Evolutionary conservation across 2,113 vertebrate genomes (phyloP), one percentile per base, ranked within the genome.

Genomic region (Eretmochelys imbricata): DNA sequence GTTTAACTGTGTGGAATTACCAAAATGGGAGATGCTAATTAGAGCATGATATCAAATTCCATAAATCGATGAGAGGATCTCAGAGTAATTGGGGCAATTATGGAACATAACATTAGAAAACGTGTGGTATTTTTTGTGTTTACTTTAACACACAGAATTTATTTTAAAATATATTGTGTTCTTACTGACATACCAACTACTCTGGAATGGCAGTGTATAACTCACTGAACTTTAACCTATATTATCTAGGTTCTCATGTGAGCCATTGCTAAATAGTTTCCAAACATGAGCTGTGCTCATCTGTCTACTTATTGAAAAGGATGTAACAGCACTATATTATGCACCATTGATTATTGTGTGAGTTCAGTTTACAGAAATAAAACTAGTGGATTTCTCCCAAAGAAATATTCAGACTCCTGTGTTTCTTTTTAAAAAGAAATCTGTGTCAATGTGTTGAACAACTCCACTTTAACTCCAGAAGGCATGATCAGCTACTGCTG

Each of bases 361-460:
- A 90, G 51, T 46, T 81, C 16, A 76, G 29, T 46, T 94, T 90
- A 38, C 79, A 83, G 80, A 59, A 25, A 29, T 54, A 90, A 85
- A 91, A 27, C 8, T 82, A 91, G 4, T 90, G 49, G 76, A 92
- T 4, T 86, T 89, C 89, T 93, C 94, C 75, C 46, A 20, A 55
- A 93, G 82, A 80, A 94, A 94, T 89, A 84, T 51, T 12, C 57
- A 79, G 82, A 85, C 54, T 69, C 14, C 84, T 51, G 46, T 94
- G 91, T 91, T 96, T 89, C 38, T 89, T 49, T 88, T 79, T 62
- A 80, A 84, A 94, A 94, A 51, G 72, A 89, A 53, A 80, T 69
- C 57, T 89, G 16, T 22, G 27, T 80, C 62, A 53, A 5, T 91
- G 46, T 78, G 51, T 84, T 72, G 87, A 94, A 46, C 51, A 29